Percentiles rank a stretch among this genome's conserved stretches.
Conservation (phyloP, 2,888 invertebrate species). For the Drosophila silvestris region DNA sequence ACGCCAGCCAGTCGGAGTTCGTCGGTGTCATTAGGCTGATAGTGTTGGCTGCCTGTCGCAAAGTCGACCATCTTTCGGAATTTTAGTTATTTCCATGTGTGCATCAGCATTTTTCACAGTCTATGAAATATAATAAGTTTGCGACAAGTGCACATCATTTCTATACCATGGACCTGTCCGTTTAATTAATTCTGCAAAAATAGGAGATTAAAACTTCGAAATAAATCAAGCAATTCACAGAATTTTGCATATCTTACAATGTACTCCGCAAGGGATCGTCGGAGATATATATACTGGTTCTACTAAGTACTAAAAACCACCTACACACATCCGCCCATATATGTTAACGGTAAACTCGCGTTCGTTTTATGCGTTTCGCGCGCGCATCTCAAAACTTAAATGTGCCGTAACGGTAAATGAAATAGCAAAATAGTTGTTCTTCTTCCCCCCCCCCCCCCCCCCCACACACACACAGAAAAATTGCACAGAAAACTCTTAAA, state of each 20-base stretch:
- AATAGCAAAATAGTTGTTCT: constrained; percentile 64
- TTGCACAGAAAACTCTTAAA: constrained; percentile 71
- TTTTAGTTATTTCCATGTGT: constrained; percentile 47
- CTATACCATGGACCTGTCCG: constrained; percentile 14
- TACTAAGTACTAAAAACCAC: constrained; percentile 32
- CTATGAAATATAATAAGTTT: constrained; percentile 83
- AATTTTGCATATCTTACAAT: constrained; percentile 32
- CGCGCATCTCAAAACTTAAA: constrained; percentile 79
- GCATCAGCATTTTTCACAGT: constrained; percentile 81
- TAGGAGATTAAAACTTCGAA: constrained; percentile 1
- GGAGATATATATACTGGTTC: constrained; percentile 2
- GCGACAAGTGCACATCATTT: constrained; percentile 73
- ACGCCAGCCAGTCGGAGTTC: constrained; percentile 42
- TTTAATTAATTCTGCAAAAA: constrained; percentile 40
- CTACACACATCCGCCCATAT: constrained; percentile 53
- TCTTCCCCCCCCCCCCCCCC: constrained; percentile 16
- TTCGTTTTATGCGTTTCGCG: constrained; percentile 79
- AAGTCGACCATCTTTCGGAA: constrained; percentile 17
- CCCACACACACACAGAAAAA: constrained; percentile 25
- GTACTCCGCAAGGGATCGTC: constrained; percentile 20
- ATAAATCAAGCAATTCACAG: constrained; percentile 35
- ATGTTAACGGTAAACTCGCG: constrained; percentile 80
- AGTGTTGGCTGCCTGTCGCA: constrained; percentile 8
- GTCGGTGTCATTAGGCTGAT: constrained; percentile 10
- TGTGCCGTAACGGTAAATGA: constrained; percentile 81